Conservation (phyloP, 1,140 invertebrate genomes). For the Nylanderia fulva region DNA sequence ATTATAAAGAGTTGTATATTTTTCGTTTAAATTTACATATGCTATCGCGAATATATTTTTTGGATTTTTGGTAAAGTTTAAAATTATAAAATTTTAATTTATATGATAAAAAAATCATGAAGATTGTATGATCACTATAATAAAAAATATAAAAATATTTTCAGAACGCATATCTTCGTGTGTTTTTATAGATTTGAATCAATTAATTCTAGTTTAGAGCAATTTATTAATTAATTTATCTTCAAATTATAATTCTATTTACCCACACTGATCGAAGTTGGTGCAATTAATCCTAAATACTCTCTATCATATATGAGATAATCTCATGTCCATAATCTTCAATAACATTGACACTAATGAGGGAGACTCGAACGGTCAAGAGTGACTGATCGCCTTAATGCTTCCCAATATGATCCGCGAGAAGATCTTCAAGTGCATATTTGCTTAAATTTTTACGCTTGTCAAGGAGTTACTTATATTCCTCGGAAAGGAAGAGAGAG, state of each 20-base stretch:
- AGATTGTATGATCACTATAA: neutral
- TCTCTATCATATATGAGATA: neutral
- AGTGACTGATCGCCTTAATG: slow-evolving; percentile 30
- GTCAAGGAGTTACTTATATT: slow-evolving; percentile 9
- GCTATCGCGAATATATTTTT: neutral
- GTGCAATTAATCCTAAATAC: neutral
- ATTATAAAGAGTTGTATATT: neutral
- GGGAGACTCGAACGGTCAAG: slow-evolving; percentile 2
- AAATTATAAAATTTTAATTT: neutral
- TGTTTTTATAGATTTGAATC: neutral
- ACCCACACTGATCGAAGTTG: neutral
- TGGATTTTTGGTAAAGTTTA: neutral
- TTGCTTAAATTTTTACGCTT: slow-evolving; percentile 28
- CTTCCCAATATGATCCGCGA: slow-evolving; percentile 20
- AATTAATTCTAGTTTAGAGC: neutral
- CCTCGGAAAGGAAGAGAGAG: neutral
- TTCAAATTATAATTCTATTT: neutral
- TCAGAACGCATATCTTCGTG: neutral
- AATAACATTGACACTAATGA: slow-evolving; percentile 55
- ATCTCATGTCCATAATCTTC: slow-evolving; percentile 26
- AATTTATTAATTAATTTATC: neutral
- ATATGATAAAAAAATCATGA: neutral
- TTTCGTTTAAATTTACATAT: neutral
- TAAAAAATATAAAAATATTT: neutral
- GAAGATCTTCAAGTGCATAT: slow-evolving; percentile 35